A percentile compares a stretch with the other conserved stretches of the same genome.
phyloP scores from a whole-genome alignment of 2,113 vertebrate genomes.

The Pogona vitticeps region DNA sequence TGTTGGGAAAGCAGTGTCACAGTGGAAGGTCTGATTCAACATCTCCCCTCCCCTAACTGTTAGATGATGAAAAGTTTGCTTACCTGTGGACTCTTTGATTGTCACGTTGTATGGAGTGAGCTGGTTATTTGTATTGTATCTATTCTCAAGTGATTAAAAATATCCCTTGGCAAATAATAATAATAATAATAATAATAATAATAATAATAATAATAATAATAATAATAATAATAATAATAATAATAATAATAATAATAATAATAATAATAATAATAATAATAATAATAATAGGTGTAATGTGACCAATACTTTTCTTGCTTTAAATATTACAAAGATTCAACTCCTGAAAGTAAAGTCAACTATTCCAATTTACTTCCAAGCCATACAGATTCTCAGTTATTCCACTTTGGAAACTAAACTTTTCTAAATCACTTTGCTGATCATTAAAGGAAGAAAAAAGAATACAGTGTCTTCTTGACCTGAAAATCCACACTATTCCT shows the following conservation, averaged over 20 bases:
- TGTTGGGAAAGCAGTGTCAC: neutral
- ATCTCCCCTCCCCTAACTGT: neutral
- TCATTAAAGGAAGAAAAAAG: conserved; percentile 32
- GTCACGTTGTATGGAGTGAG: neutral
- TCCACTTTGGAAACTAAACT: conserved; percentile 30
- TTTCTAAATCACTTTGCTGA: conserved; percentile 30
- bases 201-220: too few species aligned
- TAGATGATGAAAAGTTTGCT: neutral
- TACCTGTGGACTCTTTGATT: neutral
- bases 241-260: too few species aligned
- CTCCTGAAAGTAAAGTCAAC: neutral
- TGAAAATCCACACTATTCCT: conserved; percentile 49
- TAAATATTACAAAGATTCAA: neutral
- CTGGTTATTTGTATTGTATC: neutral
- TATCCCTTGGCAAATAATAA: too few species aligned
- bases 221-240: too few species aligned
- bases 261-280: too few species aligned
- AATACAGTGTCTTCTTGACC: conserved; percentile 6
- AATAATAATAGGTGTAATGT: too few species aligned
- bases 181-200: too few species aligned
- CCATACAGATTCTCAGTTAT: conserved; percentile 18
- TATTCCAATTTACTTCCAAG: neutral
- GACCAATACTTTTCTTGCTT: too few species aligned
- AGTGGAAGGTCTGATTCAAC: neutral
- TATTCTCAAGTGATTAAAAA: conserved; percentile 38